Conservation (phyloP, 2,113 vertebrate genomes). For the Malaclemys terrapin region DNA sequence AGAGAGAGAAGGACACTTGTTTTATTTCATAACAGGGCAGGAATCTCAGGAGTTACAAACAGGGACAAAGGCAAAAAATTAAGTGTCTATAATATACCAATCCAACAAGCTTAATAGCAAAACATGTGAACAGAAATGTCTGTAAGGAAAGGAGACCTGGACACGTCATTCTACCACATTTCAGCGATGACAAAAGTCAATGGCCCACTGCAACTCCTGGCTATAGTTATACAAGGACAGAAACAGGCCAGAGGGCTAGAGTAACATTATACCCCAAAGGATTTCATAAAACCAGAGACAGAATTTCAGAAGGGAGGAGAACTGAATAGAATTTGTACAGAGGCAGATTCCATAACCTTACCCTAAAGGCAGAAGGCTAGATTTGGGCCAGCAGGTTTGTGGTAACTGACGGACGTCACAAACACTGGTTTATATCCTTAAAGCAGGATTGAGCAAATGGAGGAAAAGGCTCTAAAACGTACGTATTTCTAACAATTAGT, state of each 20-base stretch:
- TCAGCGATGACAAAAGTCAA: background rate
- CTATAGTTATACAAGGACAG: background rate
- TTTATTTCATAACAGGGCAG: background rate
- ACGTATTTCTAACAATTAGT: background rate
- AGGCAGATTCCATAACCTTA: background rate
- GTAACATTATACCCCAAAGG: background rate
- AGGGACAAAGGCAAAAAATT: rapidly evolving
- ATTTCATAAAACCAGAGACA: background rate
- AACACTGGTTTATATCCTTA: background rate
- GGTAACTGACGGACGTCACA: background rate
- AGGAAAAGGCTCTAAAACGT: background rate
- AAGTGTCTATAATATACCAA: background rate
- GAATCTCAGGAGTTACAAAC: background rate
- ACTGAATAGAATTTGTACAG: background rate
- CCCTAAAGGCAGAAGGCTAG: background rate
- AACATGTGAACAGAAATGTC: background rate
- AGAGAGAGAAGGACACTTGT: background rate
- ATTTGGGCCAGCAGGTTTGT: background rate
- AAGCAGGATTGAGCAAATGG: background rate
- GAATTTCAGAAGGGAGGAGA: background rate
- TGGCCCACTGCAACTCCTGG: background rate
- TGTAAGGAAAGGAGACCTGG: background rate
- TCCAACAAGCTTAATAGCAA: background rate
- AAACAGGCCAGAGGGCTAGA: background rate
- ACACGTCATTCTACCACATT: background rate